Base-by-base conservation (phyloP, 2,797 vertebrate genomes). In the Hafferia zeledoni region DNA sequence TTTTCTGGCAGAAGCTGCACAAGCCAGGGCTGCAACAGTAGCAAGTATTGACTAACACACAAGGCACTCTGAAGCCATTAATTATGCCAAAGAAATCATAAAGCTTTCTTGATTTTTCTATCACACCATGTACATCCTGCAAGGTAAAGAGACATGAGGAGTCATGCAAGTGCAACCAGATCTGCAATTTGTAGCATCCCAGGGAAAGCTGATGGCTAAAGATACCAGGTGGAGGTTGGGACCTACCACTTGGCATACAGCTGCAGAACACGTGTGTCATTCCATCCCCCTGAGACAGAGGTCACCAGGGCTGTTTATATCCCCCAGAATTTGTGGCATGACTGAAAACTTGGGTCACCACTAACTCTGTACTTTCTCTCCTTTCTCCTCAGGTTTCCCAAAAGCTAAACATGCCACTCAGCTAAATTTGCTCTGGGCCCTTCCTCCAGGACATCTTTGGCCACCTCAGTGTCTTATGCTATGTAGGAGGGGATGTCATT, bases 71-170 rank as follows among this genome's bases (percentile, higher is more conserved):
- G 56, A 65, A 60, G 57, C 17, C 41, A 78, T 25, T 47, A n/a
- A 46, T 67, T 43, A 31, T 37, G 28, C 22, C 22, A 65, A 44
- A 70, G n/a, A 88, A 77, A 76, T 76, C 50, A 90, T 87, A 78
- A 74, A 95, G 89, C 49, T 95, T 80, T 87, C 55, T 95, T 79
- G 89, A 39, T 78, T 95, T 97, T 80, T 97, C 85, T 44, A 94
- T 96, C 75, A 97, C 91, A 33, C 96, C 84, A 25, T 76, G 59
- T 71, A 95, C 50, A 64, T 97, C 95, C 97, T 97, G 53, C 10
- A 82, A 92, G 78, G 49, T 13, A 89, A 10, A 72, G 65, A 13
- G 16, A 47, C 25, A 30, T 2, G 5, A 18, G 7, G 18, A 75
- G 22, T 41, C 33, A 13, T 6, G 37, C 22, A 24, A 77, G 46